Evolutionary conservation across 2,113 vertebrate genomes (phyloP).

Genomic region (Empidonax alnorum): DNA sequence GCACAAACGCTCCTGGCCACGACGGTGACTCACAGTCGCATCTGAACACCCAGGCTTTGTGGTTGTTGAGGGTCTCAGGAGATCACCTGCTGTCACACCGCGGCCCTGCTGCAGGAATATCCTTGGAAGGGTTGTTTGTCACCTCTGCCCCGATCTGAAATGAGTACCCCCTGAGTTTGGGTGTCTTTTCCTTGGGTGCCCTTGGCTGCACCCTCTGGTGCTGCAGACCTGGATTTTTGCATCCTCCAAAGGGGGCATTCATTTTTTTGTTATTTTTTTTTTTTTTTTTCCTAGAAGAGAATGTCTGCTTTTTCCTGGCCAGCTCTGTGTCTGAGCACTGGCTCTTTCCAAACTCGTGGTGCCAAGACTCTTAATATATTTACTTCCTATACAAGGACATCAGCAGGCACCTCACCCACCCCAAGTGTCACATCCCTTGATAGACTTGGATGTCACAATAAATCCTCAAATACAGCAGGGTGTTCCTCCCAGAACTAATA

Average conservation of each 20-base stretch:
- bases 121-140: background rate
- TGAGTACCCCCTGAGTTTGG: rapidly evolving
- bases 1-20: background rate
- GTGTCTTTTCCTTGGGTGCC: background rate
- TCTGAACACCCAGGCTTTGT: background rate
- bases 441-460: background rate
- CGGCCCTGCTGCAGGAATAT: rapidly evolving
- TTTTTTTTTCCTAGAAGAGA: background rate
- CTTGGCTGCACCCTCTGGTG: background rate
- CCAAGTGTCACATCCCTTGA: background rate
- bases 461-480: background rate
- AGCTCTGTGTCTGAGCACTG: background rate
- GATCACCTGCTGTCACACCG: rapidly evolving
- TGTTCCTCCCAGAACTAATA: background rate
- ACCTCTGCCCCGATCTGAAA: background rate
- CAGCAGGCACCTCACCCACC: background rate
- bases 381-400: background rate
- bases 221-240: background rate
- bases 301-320: background rate
- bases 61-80: background rate
- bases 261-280: too few species aligned
- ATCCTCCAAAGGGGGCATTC: background rate
- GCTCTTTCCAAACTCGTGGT: background rate
- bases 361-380: background rate
- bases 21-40: background rate